These are phyloP conservation scores for Columba janthina DNA, from an alignment of 2,113 vertebrate genomes.

Conservation along the genomic window DNA sequence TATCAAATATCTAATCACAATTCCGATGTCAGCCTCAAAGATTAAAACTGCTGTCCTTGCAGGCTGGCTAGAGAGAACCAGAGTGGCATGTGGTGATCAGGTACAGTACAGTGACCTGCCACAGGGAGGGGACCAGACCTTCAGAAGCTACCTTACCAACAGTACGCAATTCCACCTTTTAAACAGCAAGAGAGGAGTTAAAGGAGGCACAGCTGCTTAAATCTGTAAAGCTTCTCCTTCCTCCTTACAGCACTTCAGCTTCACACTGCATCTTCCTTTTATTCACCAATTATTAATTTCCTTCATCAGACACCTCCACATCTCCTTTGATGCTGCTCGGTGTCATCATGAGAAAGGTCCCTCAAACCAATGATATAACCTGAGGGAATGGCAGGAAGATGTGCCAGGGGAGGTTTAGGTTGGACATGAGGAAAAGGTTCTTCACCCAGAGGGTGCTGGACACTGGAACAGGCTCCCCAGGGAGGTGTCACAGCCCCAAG, in stretches of 20 bases:
- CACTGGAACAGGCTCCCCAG: no score
- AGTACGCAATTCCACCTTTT: background rate
- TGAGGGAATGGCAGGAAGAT: no score
- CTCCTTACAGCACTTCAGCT: background rate
- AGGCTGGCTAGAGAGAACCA: background rate
- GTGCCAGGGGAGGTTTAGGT: no score
- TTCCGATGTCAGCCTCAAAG: background rate
- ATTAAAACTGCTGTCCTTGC: background rate
- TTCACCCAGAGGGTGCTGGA: no score
- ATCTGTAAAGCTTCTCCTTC: background rate
- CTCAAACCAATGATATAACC: no score
- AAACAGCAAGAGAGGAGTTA: background rate
- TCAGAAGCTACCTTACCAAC: background rate
- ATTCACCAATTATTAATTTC: background rate
- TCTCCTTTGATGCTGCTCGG: background rate
- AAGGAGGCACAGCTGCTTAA: background rate
- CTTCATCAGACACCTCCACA: background rate
- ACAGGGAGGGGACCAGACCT: background rate
- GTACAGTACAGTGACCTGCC: background rate
- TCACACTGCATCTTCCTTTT: background rate
- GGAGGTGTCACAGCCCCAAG: no score
- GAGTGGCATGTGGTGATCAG: background rate
- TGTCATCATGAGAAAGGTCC: background rate
- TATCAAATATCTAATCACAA: background rate
- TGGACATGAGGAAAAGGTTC: no score